Base-by-base conservation (phyloP, 2,113 vertebrate species). In the Cettia cetti region DNA sequence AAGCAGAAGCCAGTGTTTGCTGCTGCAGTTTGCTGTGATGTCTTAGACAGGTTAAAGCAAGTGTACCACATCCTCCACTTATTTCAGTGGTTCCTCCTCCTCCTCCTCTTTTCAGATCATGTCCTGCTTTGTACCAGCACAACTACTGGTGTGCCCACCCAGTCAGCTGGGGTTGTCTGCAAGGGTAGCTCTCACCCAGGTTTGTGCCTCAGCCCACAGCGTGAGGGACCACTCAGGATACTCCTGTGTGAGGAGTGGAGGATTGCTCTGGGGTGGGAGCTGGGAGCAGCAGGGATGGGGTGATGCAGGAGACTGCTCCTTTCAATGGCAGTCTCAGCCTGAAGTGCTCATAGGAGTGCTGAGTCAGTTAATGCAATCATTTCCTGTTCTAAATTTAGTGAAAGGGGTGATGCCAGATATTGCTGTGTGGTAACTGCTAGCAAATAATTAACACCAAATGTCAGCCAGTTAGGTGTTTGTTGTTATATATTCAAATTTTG, bases 301-400 rank as follows among this genome's bases (percentile, higher is more conserved):
- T n/a, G 57, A n/a, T 61, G 54, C 57, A 85, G 60, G n/a, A n/a
- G n/a, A n/a, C n/a, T 23, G 12, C 86, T 93, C 68, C 79, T 74
- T 92, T 7, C 82, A 74, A 71, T 61, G 85, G 45, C 53, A 78
- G 65, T 21, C 16, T 60, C 22, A 0, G 70, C 35, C 50, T 52
- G 44, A 71, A 35, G 7, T 0, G 3, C 61, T 56, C 57, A 20
- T 88, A 71, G 71, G 76, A 30, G 42, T 47, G 44, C 89, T 77
- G 37, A 88, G 88, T 89, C 47, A 1, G 60, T 89, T 86, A 81
- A 23, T 78, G 35, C 8, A 70, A n/a, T 93, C 42, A 90, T 86
- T 94, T 93, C 86, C 94, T 93, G 50, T 78, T 86, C 90, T 90
- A 90, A 94, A 94, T 90, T 93, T 92, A 95, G 72, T n/a, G 64